Base-by-base conservation (phyloP, 2,888 invertebrate genomes). In the Parnassius glacialis region DNA sequence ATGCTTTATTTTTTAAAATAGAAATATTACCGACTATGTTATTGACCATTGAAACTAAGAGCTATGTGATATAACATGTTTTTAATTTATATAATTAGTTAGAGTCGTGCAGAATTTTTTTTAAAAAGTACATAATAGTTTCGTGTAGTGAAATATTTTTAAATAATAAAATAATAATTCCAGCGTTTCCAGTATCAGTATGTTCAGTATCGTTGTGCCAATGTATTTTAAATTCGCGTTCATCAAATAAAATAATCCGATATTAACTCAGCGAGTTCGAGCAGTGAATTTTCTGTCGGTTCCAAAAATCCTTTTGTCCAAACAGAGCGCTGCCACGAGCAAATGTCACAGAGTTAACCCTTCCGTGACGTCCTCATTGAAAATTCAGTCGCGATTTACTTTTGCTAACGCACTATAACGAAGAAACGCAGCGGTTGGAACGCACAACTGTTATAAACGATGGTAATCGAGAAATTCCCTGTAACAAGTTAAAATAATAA, bases 231-330 rank as follows among this genome's bases (percentile, higher is more conserved):
- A 65, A 67, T 70, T 65, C 62, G 57, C 63, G 67, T 70, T 67
- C 74, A 80, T 81, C 78, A 78, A 81, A 84, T 82, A 80, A 79
- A 73, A 79, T 83, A 84, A 87, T 87, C 79, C 82, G 82, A 84
- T 83, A 82, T 83, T 78, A 67, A 73, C 70, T 76, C 73, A 69
- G 68, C 71, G 74, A 78, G 74, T 75, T 66, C 64, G 69, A 69
- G 64, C 13, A n/a, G 12, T 67, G 65, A 67, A 70, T 78, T 79
- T 78, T 76, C 76, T 67, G 69, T 66, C 70, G 62, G 63, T 65
- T 67, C 74, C 76, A 79, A 85, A 86, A 90, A 86, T 83, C 87
- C 85, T 82, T 87, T 88, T 85, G 85, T 85, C 84, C 84, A 89
- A 90, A 87, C 82, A 87, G 75, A 72, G 74, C 79, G 80, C 78